Conservation (phyloP, 2,113 vertebrate species). For the Heterotis niloticus region DNA sequence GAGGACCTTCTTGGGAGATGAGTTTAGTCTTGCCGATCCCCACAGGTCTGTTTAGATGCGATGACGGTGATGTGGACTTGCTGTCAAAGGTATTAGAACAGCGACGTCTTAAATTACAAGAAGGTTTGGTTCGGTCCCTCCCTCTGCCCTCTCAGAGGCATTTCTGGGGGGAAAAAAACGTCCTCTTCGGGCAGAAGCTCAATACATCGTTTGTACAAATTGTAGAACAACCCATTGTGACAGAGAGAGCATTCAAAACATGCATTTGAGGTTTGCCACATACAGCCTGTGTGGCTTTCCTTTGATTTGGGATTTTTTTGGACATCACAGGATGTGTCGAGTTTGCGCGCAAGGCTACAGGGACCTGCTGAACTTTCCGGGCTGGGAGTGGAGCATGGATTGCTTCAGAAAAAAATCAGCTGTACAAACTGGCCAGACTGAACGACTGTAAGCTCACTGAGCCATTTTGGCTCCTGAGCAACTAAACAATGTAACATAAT, state of each 20-base stretch:
- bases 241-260: slow-evolving; percentile 3
- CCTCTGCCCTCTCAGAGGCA: background rate
- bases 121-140: background rate
- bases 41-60: background rate
- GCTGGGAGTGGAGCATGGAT: background rate
- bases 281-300: slow-evolving; percentile 15
- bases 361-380: background rate
- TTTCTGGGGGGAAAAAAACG: background rate
- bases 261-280: slow-evolving; percentile 21
- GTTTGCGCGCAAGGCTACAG: background rate
- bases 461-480: background rate
- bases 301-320: background rate
- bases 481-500: background rate
- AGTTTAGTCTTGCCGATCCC: slow-evolving; percentile 25
- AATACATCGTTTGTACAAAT: slow-evolving; percentile 17
- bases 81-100: slow-evolving; percentile 16
- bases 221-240: background rate
- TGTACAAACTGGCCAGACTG: background rate
- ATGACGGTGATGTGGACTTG: slow-evolving; percentile 1
- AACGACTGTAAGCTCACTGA: too few species aligned
- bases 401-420: background rate
- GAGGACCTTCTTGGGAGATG: slow-evolving; percentile 22
- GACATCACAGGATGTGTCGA: background rate
- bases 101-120: slow-evolving; percentile 2
- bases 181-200: slow-evolving; percentile 1